Percentiles rank a stretch among this genome's conserved stretches.
phyloP scores from a whole-genome alignment of 2,797 vertebrate genomes.

The Tokudaia muenninki region DNA sequence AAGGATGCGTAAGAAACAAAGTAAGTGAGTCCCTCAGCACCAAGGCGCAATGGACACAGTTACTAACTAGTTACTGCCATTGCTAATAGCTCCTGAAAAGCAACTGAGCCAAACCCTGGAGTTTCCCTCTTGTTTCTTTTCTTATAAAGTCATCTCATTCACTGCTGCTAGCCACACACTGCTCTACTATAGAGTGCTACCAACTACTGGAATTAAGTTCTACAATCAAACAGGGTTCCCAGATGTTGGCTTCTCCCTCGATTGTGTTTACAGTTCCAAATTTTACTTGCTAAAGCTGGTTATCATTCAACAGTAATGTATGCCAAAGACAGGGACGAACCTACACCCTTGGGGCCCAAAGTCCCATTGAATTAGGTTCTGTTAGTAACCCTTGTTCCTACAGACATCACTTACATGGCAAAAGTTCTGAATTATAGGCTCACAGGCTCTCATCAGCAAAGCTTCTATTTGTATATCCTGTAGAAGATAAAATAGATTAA shows the following conservation, averaged over 20 bases:
- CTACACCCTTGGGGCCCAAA: background rate
- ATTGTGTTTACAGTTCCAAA: slow-evolving; percentile 14
- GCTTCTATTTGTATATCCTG: slow-evolving; percentile 98
- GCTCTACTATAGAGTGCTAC: background rate
- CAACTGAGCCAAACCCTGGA: background rate
- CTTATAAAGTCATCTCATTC: background rate
- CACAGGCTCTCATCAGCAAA: slow-evolving; percentile 96
- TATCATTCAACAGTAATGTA: background rate
- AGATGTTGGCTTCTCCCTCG: background rate
- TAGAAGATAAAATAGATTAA: slow-evolving; percentile 56
- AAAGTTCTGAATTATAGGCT: slow-evolving; percentile 95
- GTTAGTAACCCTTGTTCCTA: background rate
- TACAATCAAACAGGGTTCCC: background rate
- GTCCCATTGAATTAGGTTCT: background rate
- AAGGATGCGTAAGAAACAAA: background rate
- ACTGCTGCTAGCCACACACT: background rate
- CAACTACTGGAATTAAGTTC: background rate
- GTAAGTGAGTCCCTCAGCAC: background rate
- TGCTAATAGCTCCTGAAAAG: background rate
- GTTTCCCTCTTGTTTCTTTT: background rate
- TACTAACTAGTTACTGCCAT: background rate
- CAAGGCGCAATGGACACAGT: background rate
- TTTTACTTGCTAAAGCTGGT: slow-evolving; percentile 20
- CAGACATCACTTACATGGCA: slow-evolving; percentile 93
- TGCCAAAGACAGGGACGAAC: background rate